phyloP scores from a whole-genome alignment of 2,888 invertebrate genomes.

The Stenotaenia linearis region DNA sequence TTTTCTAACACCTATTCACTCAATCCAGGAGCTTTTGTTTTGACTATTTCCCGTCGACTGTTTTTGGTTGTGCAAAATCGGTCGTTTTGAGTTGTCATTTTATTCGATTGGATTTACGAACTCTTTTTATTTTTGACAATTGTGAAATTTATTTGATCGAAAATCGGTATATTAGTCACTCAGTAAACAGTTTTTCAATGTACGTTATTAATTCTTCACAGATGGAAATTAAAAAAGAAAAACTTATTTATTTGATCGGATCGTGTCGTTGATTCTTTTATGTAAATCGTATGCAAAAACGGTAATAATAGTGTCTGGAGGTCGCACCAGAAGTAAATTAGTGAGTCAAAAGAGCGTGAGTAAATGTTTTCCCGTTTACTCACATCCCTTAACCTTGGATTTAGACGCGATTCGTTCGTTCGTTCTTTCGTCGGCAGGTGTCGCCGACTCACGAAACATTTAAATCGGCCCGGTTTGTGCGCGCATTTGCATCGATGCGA shows the following conservation, averaged over 20 bases:
- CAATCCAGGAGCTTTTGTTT: too few species aligned
- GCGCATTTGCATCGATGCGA: background rate
- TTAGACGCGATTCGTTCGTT: too few species aligned
- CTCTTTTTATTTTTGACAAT: background rate
- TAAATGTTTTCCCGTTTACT: too few species aligned
- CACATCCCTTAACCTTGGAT: too few species aligned
- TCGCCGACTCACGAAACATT: background rate
- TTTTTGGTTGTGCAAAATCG: background rate
- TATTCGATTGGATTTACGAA: too few species aligned
- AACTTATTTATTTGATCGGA: background rate
- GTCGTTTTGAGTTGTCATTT: too few species aligned
- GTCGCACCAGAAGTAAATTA: too few species aligned
- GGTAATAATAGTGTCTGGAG: too few species aligned
- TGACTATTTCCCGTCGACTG: background rate
- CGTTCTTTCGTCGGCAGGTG: background rate
- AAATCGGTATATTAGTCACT: too few species aligned
- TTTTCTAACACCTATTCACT: background rate
- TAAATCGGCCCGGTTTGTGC: background rate
- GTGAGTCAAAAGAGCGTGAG: too few species aligned
- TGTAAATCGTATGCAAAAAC: too few species aligned
- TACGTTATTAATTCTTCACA: background rate
- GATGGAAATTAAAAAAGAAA: background rate
- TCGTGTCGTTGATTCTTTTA: too few species aligned
- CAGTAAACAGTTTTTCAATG: background rate
- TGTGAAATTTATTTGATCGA: background rate